A percentile compares a stretch with the other conserved stretches of the same genome.
Conservation (phyloP, 2,888 invertebrate species). For the Conops quadrifasciatus region DNA sequence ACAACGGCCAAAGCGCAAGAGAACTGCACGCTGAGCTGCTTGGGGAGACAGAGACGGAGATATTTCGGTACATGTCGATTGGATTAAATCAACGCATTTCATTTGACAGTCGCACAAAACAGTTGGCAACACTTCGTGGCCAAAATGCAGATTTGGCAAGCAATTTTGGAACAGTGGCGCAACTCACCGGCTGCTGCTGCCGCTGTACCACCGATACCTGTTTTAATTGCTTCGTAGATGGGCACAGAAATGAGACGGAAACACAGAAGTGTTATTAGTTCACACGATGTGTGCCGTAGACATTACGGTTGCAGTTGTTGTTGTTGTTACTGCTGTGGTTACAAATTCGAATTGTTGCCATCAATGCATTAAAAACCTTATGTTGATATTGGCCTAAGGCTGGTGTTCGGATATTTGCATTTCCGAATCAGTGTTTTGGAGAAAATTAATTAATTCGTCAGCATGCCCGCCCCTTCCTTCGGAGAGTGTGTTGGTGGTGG, state of each 20-base stretch:
- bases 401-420: slow-evolving; percentile 27
- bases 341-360: slow-evolving; percentile 22
- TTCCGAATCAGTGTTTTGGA: slow-evolving; percentile 47
- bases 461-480: slow-evolving; percentile 57
- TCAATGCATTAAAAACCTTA: slow-evolving; percentile 44
- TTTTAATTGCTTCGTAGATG: slow-evolving; percentile 17
- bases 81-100: no score
- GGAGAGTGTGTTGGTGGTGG: neutral
- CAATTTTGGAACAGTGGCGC: neutral
- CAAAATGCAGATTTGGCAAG: neutral
- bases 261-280: neutral
- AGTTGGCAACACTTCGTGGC: slow-evolving; percentile 18
- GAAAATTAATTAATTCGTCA: slow-evolving; percentile 65
- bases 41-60: no score
- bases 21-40: no score
- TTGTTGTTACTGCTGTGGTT: slow-evolving; percentile 4
- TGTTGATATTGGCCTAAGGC: slow-evolving; percentile 26
- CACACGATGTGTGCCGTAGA: no score
- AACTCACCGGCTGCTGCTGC: neutral
- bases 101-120: neutral
- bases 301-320: neutral
- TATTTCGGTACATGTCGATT: no score
- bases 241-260: neutral
- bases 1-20: no score
- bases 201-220: neutral